phyloP scores from a whole-genome alignment of 2,888 invertebrate genomes.

The Mimumesa dahlbomi region DNA sequence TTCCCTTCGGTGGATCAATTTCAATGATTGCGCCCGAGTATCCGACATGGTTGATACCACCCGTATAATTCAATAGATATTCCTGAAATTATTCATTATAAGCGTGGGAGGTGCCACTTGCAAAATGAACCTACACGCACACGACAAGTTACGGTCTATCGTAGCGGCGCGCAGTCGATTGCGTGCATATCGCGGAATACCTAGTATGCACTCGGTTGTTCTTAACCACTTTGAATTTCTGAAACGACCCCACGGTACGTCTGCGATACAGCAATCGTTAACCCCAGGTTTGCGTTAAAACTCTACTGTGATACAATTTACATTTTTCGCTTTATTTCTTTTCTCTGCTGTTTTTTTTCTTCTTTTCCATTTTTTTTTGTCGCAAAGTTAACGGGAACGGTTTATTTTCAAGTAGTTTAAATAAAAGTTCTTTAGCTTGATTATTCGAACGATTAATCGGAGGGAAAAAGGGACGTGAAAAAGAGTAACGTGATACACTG shows the following conservation, averaged over 20 bases:
- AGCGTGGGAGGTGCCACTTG: slow-evolving; percentile 56
- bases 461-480: too few species aligned
- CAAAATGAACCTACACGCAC: slow-evolving; percentile 38
- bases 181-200: slow-evolving; percentile 26
- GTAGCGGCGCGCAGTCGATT: slow-evolving; percentile 9
- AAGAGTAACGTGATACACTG: too few species aligned
- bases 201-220: background rate
- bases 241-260: background rate
- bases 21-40: background rate
- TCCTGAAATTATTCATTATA: slow-evolving; percentile 52
- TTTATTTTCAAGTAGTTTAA: too few species aligned
- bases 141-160: slow-evolving; percentile 39
- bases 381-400: too few species aligned
- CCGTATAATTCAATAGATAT: slow-evolving; percentile 40
- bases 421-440: too few species aligned
- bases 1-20: slow-evolving; percentile 27
- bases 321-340: too few species aligned
- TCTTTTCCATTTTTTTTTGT: too few species aligned
- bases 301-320: too few species aligned
- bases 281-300: too few species aligned
- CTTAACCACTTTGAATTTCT: background rate
- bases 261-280: background rate
- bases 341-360: too few species aligned
- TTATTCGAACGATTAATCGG: too few species aligned
- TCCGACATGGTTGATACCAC: slow-evolving; percentile 11